A percentile compares a stretch with the other conserved stretches of the same genome.
These are phyloP conservation scores for Phasia obesa DNA, from an alignment of 2,888 invertebrate species.

Conservation along the genomic window DNA sequence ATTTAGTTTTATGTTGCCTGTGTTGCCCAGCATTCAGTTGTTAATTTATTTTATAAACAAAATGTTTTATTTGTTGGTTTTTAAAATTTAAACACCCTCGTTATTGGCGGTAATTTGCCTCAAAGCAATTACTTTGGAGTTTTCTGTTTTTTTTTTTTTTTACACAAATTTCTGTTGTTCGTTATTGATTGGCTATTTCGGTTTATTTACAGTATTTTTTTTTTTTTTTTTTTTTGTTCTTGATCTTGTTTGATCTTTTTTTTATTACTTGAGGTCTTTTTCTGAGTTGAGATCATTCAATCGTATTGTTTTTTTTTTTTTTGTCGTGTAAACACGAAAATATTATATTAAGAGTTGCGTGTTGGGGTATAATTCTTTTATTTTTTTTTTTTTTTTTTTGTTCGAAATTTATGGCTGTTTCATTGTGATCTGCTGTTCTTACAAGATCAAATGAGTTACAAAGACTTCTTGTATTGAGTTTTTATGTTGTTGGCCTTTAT, in stretches of 20 bases:
- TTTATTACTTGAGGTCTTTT: constrained; percentile 14
- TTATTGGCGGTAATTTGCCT: constrained; percentile 30
- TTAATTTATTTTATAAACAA: constrained; percentile 37
- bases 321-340: constrained; percentile 11
- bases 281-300: neutral
- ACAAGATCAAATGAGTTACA: constrained; percentile 38
- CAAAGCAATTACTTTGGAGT: constrained; percentile 32
- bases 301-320: neutral
- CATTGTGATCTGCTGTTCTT: constrained; percentile 23
- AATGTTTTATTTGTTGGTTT: constrained; percentile 15
- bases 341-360: constrained; percentile 56
- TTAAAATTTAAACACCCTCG: constrained; percentile 10
- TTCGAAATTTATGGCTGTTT: constrained; percentile 34
- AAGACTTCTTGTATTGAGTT: constrained; percentile 51
- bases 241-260: constrained; percentile 69
- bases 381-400: constrained; percentile 12
- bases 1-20: neutral
- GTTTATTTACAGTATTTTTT: constrained; percentile 9
- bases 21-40: neutral
- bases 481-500: constrained; percentile 3
- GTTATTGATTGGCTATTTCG: constrained; percentile 53
- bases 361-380: constrained; percentile 41
- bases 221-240: constrained; percentile 26
- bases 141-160: constrained; percentile 6
- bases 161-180: constrained; percentile 28